Evolutionary conservation across 2,113 vertebrate species (phyloP), one percentile per base, ranked within the genome.

Genomic region (Okapia johnstoni): DNA sequence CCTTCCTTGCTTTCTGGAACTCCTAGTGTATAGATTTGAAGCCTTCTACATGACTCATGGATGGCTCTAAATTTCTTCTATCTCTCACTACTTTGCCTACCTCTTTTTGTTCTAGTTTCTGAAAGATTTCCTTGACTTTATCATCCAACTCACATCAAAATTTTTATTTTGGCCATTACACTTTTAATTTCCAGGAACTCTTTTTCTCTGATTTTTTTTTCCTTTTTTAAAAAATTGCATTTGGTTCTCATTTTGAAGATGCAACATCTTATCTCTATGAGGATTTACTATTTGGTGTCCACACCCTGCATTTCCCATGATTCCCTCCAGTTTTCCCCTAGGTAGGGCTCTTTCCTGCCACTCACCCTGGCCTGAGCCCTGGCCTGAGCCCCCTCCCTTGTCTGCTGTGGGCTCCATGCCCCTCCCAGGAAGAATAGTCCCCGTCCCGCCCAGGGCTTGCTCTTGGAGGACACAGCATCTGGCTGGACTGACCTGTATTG

Each of bases 121-220:
- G 13, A 57, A 95, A 77, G 48, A 28, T 70, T 94, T 92, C 85
- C 86, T 84, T 58, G 85, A 43, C 40, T 66, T 81, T 28, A 12
- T 48, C 26, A 55, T 83, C 54, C 26, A 63, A 9, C 77, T 73
- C 23, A 43, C 43, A 85, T 13, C 60, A 73, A 46, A 33, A 33
- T 48, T 40, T 26, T 85, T 52, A 46, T 80, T 85, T 88, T 60
- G 48, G 63, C 84, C 28, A 3, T 30, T 52, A 16, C 6, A 5
- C 15, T 89, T 86, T 19, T 10, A 36, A 54, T 79, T 63, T 80
- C 52, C n/a, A 33, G 30, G 17, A 52, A 15, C 7, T 60, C 15
- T 43, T 13, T 46, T 43, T n/a, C 14, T 14, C 33, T 48, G 14
- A 10, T 33, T 33, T 55, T n/a, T n/a, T 63, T 54, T 50, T 26